Evolutionary conservation across 2,888 invertebrate genomes (phyloP), one percentile per base, ranked within the genome.

Genomic region (Hartigia nigra): DNA sequence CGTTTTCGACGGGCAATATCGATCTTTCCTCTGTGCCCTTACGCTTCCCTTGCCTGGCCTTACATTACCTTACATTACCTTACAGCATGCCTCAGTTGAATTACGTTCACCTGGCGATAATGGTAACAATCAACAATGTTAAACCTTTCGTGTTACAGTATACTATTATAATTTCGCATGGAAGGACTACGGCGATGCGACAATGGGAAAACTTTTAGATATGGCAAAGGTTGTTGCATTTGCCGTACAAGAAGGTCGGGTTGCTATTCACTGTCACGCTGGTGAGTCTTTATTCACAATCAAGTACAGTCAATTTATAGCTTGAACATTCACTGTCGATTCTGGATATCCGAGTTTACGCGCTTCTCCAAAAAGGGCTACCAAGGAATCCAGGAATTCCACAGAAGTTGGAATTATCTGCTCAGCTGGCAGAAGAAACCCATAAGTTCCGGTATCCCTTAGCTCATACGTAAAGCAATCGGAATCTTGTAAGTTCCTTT

Each of bases 201-300:
- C 95, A 4, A 92, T 96, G 84, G 93, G 94, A 74, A 95, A 95
- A 11, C 92, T 98, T n/a, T 92, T 97, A 83, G 97, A 97, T 89
- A 97, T 97, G 95, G 96, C 97, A n/a, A 97, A 97, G 92, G 97
- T 97, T 12, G 93, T 97, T 87, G 95, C 96, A 69, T 98, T 97
- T 91, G 95, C 96, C 0, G 92, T 97, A 12, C 94, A 95, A 75
- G 95, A 97, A 91, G 97, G 97, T 77, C 94, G 96, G 88, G 95
- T 96, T 0, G 97, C 97, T 3, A 94, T 98, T 80, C 98, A 98
- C 89, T 98, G 98, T 90, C 98, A 98, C 92, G 98, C 98, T 87
- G 95, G 95, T 95, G 92, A 91, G 87, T 85, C 82, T 81, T 85
- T 84, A 74, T 75, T 12, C 34, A n/a, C 5, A 36, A 4, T 23